These are phyloP conservation scores for Cinara cedri DNA, from an alignment of 2,888 invertebrate species.

Conservation along the genomic window DNA sequence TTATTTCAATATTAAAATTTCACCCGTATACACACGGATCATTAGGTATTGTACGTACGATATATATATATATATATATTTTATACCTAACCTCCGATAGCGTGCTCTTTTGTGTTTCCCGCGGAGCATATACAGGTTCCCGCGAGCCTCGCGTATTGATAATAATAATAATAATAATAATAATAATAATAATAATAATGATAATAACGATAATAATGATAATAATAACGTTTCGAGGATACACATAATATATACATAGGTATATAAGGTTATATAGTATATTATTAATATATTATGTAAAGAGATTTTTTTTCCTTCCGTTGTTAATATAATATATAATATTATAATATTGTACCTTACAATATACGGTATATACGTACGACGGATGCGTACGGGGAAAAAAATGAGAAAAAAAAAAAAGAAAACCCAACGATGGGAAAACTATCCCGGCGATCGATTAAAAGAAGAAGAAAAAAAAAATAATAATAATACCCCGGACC, in stretches of 20 bases:
- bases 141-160: too few relatives aligned
- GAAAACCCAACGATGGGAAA: neutral
- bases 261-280: too few relatives aligned
- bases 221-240: slow-evolving; percentile 20
- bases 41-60: neutral
- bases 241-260: too few relatives aligned
- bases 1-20: slow-evolving; percentile 41
- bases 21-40: slow-evolving; percentile 30
- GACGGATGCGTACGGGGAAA: neutral
- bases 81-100: neutral
- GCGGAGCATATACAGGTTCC: too few relatives aligned
- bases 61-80: neutral
- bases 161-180: too few relatives aligned
- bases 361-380: too few relatives aligned
- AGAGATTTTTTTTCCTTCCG: slow-evolving; percentile 4
- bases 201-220: slow-evolving; percentile 12
- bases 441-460: neutral
- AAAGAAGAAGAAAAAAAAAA: neutral
- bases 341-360: too few relatives aligned
- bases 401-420: neutral
- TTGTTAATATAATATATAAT: slow-evolving; percentile 40
- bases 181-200: slow-evolving; percentile 1
- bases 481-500: too few relatives aligned
- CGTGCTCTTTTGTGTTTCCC: slow-evolving; percentile 41
- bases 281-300: neutral